Base-by-base conservation (phyloP, 2,113 vertebrate species). In the Ia io region DNA sequence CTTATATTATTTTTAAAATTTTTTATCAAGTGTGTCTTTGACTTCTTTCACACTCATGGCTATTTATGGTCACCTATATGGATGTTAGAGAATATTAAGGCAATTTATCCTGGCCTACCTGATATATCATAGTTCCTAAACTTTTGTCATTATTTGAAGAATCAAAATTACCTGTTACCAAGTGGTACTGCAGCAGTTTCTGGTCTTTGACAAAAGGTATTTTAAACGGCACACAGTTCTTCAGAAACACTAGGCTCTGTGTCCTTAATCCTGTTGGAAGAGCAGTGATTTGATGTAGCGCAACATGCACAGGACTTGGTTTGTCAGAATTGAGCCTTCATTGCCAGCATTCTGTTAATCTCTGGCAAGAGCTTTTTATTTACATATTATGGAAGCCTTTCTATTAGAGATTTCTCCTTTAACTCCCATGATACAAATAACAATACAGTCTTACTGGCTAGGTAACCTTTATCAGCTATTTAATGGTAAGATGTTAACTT, bases 401-500 rank as follows among this genome's bases (percentile, higher is more conserved):
- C 51, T 67, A 28, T 4, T 65, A 40, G 20, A 47, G n/a, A 86
- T 42, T 85, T 93, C 25, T 59, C 9, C 42, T 78, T 71, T 63
- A 71, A 49, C n/a, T 63, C 12, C 63, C 2, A 2, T 82, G 37
- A 77, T 49, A 82, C 30, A 76, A 53, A n/a, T 76, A 77, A 76
- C 44, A 78, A 8, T n/a, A 65, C 12, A 56, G 14, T 61, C 12
- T 40, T 94, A 13, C 37, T 82, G 59, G n/a, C 23, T 88, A 87
- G 84, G 59, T 44, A 32, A 49, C 59, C 77, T 94, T 42, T 12
- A 40, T 49, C 2, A 7, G 8, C 25, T 32, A 35, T 40, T 84
- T 88, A 95, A 80, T 85, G 10, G 30, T 17, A 35, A 91, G 28
- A 83, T 89, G 13, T 88, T 82, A 91, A 94, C 86, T 70, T 10